A percentile compares a stretch with the other conserved stretches of the same genome.
Conservation (phyloP, 2,113 vertebrate genomes). For the Hemiprocne comata region DNA sequence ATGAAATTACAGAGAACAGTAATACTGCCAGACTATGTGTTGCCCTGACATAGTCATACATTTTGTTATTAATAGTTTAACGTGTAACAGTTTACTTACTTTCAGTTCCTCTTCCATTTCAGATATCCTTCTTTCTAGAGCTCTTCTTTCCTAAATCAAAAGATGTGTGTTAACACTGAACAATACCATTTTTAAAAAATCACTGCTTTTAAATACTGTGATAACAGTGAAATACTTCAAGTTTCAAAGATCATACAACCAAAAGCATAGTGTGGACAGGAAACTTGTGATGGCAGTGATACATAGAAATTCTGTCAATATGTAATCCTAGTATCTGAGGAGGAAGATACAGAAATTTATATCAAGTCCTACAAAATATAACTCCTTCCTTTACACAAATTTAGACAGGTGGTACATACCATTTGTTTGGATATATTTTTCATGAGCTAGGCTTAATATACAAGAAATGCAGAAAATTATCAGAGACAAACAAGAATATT, state of each 20-base stretch:
- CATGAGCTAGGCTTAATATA: conserved; percentile 30
- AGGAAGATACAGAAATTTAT: neutral
- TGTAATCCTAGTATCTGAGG: neutral
- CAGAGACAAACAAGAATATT: conserved; percentile 58
- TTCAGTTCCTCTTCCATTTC: conserved; percentile 99
- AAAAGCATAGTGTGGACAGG: conserved; percentile 75
- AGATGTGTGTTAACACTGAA: conserved; percentile 43
- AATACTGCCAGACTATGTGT: neutral
- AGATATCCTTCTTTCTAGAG: conserved; percentile 99
- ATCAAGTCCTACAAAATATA: conserved; percentile 25
- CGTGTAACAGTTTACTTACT: conserved; percentile 78
- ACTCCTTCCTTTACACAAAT: conserved; percentile 23
- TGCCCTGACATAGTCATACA: neutral
- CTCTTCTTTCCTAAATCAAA: conserved; percentile 93
- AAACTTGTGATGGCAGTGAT: conserved; percentile 77
- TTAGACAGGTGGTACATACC: conserved; percentile 5
- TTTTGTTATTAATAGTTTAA: neutral
- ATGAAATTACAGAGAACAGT: neutral
- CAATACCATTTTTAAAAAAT: neutral
- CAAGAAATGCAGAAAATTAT: conserved; percentile 54
- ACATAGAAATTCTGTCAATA: conserved; percentile 45
- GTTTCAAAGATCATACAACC: conserved; percentile 70
- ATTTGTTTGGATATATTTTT: conserved; percentile 3
- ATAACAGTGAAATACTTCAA: conserved; percentile 68
- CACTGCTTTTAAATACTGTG: conserved; percentile 59